Conservation (phyloP, 2,113 vertebrate genomes). For the Pleuronectes platessa region DNA sequence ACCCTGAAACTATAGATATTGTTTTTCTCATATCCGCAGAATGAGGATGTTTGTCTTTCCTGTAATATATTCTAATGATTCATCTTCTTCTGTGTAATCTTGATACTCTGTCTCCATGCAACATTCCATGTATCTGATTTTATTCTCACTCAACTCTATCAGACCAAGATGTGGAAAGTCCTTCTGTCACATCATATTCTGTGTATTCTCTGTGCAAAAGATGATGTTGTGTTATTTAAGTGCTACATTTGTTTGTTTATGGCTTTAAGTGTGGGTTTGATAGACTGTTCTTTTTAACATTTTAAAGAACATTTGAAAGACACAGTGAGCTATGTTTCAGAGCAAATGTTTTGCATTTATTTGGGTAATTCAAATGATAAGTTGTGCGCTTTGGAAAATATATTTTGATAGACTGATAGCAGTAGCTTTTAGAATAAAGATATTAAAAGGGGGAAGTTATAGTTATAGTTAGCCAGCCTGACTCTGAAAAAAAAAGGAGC, state of each 20-base stretch:
- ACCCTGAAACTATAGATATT: conserved; percentile 21
- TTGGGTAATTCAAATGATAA: too few species aligned
- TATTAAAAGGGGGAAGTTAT: neutral
- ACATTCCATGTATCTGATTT: too few species aligned
- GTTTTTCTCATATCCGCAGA: conserved; percentile 20
- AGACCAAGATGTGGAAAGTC: too few species aligned
- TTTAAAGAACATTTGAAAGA: neutral
- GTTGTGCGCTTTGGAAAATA: neutral
- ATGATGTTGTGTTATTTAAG: neutral
- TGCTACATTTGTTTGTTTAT: neutral
- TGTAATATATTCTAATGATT: neutral
- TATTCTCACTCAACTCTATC: too few species aligned
- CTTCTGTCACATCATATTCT: too few species aligned
- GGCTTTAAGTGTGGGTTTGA: neutral
- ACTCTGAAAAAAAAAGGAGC: too few species aligned
- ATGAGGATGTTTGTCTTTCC: conserved; percentile 5
- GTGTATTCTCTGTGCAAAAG: neutral
- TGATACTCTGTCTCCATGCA: neutral
- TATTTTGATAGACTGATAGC: neutral
- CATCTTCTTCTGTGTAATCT: conserved; percentile 16
- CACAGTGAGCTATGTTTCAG: neutral
- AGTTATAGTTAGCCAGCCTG: too few species aligned
- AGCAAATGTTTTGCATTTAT: neutral
- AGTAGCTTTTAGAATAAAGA: neutral
- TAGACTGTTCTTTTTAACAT: neutral